Percentiles rank a stretch among this genome's conserved stretches.
These are phyloP conservation scores for Notothenia rossii DNA, from an alignment of 2,113 vertebrate species.

Conservation along the genomic window DNA sequence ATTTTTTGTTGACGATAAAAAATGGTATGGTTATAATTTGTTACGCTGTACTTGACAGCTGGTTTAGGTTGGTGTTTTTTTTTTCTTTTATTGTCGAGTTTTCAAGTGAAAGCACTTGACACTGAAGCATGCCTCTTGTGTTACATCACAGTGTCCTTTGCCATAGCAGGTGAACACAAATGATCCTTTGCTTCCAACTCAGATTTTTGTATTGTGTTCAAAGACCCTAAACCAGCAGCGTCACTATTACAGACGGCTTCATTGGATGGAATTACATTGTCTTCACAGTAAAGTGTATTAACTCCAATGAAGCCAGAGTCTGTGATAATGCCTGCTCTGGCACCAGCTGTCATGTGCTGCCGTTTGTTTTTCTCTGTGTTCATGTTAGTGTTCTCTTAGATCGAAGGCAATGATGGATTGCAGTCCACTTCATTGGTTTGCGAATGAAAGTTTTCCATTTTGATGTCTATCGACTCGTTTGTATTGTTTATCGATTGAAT, in stretches of 20 bases:
- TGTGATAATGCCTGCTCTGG: slow-evolving; percentile 25
- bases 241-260: neutral
- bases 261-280: slow-evolving; percentile 9
- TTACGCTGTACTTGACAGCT: slow-evolving; percentile 54
- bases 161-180: slow-evolving; percentile 13
- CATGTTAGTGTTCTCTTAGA: slow-evolving; percentile 50
- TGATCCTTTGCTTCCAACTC: too few species aligned
- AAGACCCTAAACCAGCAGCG: slow-evolving; percentile 42
- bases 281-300: slow-evolving; percentile 14
- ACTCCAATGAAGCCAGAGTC: slow-evolving; percentile 34
- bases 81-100: slow-evolving; percentile 31
- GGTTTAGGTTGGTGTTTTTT: slow-evolving; percentile 42
- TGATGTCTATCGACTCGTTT: slow-evolving; percentile 17
- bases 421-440: slow-evolving; percentile 62
- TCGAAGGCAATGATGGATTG: slow-evolving; percentile 51
- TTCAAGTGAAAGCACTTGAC: slow-evolving; percentile 48
- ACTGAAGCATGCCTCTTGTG: slow-evolving; percentile 51
- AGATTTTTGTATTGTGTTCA: too few species aligned
- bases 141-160: neutral
- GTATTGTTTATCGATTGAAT: neutral
- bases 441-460: slow-evolving; percentile 77
- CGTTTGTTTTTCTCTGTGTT: slow-evolving; percentile 24
- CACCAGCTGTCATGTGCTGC: slow-evolving; percentile 64
- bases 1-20: slow-evolving; percentile 30
- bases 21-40: slow-evolving; percentile 36